These are phyloP conservation scores for Channallabes apus DNA, from an alignment of 2,797 vertebrate genomes.

Conservation along the genomic window DNA sequence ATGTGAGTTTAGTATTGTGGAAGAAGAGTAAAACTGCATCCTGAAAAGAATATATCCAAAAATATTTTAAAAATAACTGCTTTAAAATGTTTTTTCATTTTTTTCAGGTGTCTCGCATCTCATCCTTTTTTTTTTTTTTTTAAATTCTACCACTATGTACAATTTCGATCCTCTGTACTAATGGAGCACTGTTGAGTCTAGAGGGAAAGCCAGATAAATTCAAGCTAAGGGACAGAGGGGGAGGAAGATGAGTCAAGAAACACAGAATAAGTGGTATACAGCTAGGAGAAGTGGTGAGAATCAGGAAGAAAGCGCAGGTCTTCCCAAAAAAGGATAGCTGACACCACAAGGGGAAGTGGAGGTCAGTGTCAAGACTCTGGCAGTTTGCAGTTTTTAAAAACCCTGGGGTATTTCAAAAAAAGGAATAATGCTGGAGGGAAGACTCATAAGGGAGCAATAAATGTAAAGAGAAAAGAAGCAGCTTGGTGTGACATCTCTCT, in stretches of 20 bases:
- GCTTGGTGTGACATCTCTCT: constrained; percentile 8
- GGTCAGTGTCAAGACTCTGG: constrained; percentile 48
- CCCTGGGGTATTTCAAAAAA: constrained; percentile 38
- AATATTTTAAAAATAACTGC: neutral
- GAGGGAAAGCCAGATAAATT: neutral
- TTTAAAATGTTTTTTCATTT: neutral
- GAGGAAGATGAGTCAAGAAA: constrained; percentile 34
- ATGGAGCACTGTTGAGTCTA: neutral
- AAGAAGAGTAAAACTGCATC: constrained; percentile 3
- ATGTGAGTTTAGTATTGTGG: neutral
- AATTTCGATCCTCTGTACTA: neutral
- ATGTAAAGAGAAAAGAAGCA: constrained; percentile 25
- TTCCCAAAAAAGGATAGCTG: constrained; percentile 50
- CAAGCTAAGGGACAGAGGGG: neutral
- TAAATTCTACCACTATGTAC: constrained; percentile 2
- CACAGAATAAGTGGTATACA: constrained; percentile 33
- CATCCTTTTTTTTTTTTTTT: neutral
- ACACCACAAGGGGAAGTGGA: constrained; percentile 47
- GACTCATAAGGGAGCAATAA: constrained; percentile 33
- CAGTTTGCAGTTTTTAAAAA: constrained; percentile 52
- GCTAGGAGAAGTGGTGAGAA: constrained; percentile 17
- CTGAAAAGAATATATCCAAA: neutral
- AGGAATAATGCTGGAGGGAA: constrained; percentile 48
- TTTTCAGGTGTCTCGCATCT: neutral
- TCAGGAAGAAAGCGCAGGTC: constrained; percentile 35